Evolutionary conservation across 2,113 vertebrate genomes (phyloP), one percentile per base, ranked within the genome.

Genomic region (Ochotona princeps): DNA sequence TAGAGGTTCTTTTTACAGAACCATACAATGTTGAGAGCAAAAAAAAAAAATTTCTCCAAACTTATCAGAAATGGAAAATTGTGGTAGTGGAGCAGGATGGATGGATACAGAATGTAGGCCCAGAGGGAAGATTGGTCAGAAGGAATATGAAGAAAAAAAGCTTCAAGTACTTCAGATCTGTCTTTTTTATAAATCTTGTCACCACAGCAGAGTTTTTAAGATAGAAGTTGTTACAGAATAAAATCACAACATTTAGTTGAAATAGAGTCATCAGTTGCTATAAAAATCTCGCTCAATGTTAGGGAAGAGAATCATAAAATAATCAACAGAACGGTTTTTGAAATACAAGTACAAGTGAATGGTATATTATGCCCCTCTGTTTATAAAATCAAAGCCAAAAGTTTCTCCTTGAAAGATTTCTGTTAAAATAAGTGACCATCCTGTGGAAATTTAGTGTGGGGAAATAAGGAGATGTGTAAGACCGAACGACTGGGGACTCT

Each of bases 401-500:
- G 0, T 6, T 57, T 78, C 67, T 75, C 2, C 38, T 87, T 72
- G 32, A 60, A 49, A 54, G 38, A 8, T 44, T 92, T 84, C 8
- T 17, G 21, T 83, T 79, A 90, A 23, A 54, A 49, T 81, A 23
- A 78, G 47, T 82, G 32, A 57, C 12, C 35, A 9, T 95, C 17
- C 26, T 0, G 0, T 74, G 83, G 65, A 93, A 84, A 23, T 76
- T 65, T 44, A 32, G 4, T 89, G 7, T 91, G 75, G 54, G 26
- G 6, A 88, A 90, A 67, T 83, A 61, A 76, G 80, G 85, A 83
- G 79, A 57, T 69, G 60, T 9, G 70, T 90, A 76, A 93, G 79
- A 69, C 25, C 51, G 14, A 92, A 76, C 47, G 70, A 28, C 38
- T 66, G 65, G 17, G 7, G 38, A 25, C 49, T 44, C 84, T 49